These are phyloP conservation scores for Drosophila kambysellisi DNA, from an alignment of 2,888 invertebrate genomes.

Conservation along the genomic window DNA sequence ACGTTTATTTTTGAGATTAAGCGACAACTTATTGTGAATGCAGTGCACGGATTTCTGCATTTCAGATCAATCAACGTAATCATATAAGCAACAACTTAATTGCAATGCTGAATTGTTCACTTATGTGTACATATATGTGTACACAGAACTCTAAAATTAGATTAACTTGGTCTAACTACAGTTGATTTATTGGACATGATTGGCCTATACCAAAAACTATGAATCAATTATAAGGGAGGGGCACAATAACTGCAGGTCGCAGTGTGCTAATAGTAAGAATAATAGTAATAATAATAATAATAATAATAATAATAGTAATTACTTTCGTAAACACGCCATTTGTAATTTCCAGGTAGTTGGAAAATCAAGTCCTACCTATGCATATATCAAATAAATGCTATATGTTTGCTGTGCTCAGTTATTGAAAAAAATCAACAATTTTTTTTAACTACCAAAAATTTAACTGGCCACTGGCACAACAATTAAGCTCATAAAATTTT, in stretches of 20 bases:
- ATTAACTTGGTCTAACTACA: not conserved
- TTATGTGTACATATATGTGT: not conserved
- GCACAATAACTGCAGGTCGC: not conserved
- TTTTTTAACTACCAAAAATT: not conserved
- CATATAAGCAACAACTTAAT: slow-evolving; percentile 19
- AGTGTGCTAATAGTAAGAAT: not conserved
- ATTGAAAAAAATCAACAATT: not conserved
- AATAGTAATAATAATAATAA: not conserved
- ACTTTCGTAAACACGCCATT: not conserved
- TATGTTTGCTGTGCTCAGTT: not conserved
- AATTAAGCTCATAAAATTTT: slow-evolving; percentile 47
- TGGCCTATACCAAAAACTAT: not conserved
- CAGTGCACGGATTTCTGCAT: slow-evolving; percentile 31
- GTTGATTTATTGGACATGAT: not conserved
- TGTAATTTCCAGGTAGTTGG: not conserved
- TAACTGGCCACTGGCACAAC: slow-evolving; percentile 23
- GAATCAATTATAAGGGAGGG: not conserved
- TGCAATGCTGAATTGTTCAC: slow-evolving; percentile 23
- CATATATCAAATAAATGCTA: not conserved
- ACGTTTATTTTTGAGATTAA: slow-evolving; percentile 19
- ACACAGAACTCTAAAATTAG: not conserved
- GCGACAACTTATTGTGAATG: slow-evolving; percentile 47
- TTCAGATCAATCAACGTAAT: slow-evolving; percentile 53
- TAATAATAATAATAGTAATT: not conserved
- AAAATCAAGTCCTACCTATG: not conserved